Evolutionary conservation across 2,888 invertebrate genomes (phyloP).

Genomic region (Osedax frankpressi): DNA sequence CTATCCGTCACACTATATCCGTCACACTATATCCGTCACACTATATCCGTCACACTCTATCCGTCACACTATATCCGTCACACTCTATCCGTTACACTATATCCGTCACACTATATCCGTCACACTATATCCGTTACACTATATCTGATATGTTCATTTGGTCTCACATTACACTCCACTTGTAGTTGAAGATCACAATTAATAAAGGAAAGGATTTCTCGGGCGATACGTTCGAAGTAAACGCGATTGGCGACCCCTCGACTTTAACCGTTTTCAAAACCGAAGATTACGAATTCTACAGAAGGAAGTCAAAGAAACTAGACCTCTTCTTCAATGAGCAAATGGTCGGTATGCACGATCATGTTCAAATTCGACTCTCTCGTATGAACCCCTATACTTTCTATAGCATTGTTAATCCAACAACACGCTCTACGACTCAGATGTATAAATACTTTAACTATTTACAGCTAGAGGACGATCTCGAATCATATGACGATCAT

Average conservation of each 20-base stretch:
- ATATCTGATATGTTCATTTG: background rate
- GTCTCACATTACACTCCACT: background rate
- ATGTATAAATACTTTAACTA: too few species aligned
- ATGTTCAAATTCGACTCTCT: too few species aligned
- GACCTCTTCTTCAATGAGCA: constrained; percentile 6
- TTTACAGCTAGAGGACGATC: constrained; percentile 31
- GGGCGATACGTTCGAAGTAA: constrained; percentile 79
- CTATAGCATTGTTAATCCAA: too few species aligned
- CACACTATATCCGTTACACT: background rate
- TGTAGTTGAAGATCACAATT: constrained; percentile 49
- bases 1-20: background rate
- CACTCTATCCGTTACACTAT: background rate
- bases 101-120: background rate
- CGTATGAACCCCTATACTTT: too few species aligned
- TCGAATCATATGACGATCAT: constrained; percentile 37
- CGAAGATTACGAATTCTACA: constrained; percentile 48
- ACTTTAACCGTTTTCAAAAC: constrained; percentile 85
- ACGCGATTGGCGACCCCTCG: constrained; percentile 85
- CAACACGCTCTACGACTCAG: too few species aligned
- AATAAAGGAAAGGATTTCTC: constrained; percentile 85
- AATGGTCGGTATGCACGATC: too few species aligned
- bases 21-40: background rate
- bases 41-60: background rate
- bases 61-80: background rate
- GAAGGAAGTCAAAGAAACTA: constrained; percentile 2